Evolutionary conservation across 2,888 invertebrate species (phyloP), one percentile per base, ranked within the genome.

Genomic region (Anticlea derivata): DNA sequence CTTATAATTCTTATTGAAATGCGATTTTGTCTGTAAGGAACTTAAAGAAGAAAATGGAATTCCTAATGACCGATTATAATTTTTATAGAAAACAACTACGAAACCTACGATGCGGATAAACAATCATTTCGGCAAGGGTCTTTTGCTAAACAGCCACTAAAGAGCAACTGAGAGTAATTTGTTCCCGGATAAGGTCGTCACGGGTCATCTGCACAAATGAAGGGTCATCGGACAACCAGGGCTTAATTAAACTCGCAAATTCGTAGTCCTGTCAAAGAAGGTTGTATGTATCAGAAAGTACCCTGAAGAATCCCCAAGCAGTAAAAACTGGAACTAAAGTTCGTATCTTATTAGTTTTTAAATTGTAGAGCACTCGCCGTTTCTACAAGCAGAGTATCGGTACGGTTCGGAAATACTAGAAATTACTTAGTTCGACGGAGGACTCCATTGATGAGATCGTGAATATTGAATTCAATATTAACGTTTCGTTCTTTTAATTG

Each of bases 161-260:
- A 71, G 71, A 74, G 63, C 70, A 70, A 67, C 68, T 63, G 68
- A 66, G 73, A 75, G 77, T 74, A 80, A 84, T 86, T 86, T 80
- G 79, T 79, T 82, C 77, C 70, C 80, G 77, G 86, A 86, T 84
- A 83, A 79, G 81, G 80, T 76, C 80, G 74, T 70, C 72, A 72
- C 69, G 76, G 66, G 79, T 80, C 82, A 85, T 86, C 80, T 78
- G 79, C 73, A 77, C 80, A 85, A 86, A 87, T 83, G 86, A 83
- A 82, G 82, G 86, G 82, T 80, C 84, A 83, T 68, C 67, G 65
- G 76, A 82, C 75, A 79, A 70, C 60, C 64, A 70, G 73, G 65
- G 79, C 80, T 87, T 87, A 88, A 88, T 88, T 87, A 88, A 87
- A 81, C 74, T 75, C 68, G 71, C 76, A 70, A 83, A 83, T 80